These are phyloP conservation scores for Ursus arctos DNA, from an alignment of 2,113 vertebrate genomes.

Conservation along the genomic window DNA sequence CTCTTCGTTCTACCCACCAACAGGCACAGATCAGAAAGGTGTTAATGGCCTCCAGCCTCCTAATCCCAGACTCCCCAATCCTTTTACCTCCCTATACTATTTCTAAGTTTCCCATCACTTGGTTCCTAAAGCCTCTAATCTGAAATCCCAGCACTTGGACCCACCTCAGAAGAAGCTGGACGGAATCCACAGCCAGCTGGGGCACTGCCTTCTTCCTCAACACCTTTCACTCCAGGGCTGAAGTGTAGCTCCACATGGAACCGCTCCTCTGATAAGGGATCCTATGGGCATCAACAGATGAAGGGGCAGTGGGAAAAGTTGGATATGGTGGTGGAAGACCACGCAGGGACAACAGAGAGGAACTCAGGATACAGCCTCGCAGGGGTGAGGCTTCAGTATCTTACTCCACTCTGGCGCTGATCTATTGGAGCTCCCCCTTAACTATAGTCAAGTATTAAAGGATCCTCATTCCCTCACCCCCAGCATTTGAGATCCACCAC, in stretches of 20 bases:
- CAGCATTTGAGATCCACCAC: background rate
- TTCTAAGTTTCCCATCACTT: background rate
- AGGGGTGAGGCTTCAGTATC: background rate
- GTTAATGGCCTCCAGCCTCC: background rate
- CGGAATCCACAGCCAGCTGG: slow-evolving; percentile 97
- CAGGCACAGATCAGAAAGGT: background rate
- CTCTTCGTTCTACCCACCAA: slow-evolving; percentile 91
- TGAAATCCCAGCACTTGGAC: slow-evolving; percentile 28
- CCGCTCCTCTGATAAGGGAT: slow-evolving; percentile 96
- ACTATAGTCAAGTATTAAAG: background rate
- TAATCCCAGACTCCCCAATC: background rate
- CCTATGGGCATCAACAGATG: slow-evolving; percentile 85
- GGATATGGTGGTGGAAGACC: background rate
- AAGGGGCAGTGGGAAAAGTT: slow-evolving; percentile 6
- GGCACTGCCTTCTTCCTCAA: slow-evolving; percentile 95
- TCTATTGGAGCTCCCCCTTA: background rate
- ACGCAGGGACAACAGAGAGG: background rate
- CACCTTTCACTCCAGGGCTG: slow-evolving; percentile 97
- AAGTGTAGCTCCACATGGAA: slow-evolving; percentile 99
- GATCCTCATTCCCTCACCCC: background rate
- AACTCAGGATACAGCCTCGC: background rate
- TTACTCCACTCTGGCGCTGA: background rate
- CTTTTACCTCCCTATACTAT: background rate
- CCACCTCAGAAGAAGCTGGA: slow-evolving; percentile 96
- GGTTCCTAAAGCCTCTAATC: background rate